Percentiles rank a stretch among this genome's conserved stretches.
These are phyloP conservation scores for Lethenteron reissneri DNA, from an alignment of 2,113 vertebrate species.

Conservation along the genomic window DNA sequence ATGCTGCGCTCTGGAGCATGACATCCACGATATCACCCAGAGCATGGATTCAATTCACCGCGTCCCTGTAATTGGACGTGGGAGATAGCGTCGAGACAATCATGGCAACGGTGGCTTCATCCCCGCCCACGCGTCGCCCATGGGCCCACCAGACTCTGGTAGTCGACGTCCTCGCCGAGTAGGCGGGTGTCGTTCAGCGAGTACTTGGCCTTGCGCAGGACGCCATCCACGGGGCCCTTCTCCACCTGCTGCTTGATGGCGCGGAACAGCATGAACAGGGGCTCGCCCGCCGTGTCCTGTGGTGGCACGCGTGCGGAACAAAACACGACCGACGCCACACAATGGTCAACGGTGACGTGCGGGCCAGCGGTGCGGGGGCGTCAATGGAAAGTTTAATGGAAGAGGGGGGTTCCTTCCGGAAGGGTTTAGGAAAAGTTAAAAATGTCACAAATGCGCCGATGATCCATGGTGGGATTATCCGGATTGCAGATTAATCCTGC, in stretches of 20 bases:
- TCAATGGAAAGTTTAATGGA: neutral
- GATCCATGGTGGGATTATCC: no score
- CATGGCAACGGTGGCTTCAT: no score
- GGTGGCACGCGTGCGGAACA: neutral
- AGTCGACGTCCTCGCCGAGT: slow-evolving; percentile 77
- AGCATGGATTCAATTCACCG: no score
- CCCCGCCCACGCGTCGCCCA: no score
- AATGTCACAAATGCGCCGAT: neutral
- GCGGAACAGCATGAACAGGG: slow-evolving; percentile 84
- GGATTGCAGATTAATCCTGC: no score
- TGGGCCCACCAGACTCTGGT: slow-evolving; percentile 55
- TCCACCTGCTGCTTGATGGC: slow-evolving; percentile 97
- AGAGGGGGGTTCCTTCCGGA: neutral
- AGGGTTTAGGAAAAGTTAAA: neutral
- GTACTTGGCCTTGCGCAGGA: slow-evolving; percentile 87
- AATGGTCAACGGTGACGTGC: no score
- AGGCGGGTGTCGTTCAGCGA: slow-evolving; percentile 87
- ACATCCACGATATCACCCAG: no score
- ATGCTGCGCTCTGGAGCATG: no score
- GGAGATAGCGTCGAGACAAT: no score
- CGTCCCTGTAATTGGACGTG: no score
- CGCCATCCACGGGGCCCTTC: slow-evolving; percentile 84
- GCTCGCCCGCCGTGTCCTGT: slow-evolving; percentile 76
- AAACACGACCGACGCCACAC: neutral
- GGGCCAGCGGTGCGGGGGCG: no score